Conservation (phyloP, 2,888 invertebrate species). For the Caradrina clavipalpis region DNA sequence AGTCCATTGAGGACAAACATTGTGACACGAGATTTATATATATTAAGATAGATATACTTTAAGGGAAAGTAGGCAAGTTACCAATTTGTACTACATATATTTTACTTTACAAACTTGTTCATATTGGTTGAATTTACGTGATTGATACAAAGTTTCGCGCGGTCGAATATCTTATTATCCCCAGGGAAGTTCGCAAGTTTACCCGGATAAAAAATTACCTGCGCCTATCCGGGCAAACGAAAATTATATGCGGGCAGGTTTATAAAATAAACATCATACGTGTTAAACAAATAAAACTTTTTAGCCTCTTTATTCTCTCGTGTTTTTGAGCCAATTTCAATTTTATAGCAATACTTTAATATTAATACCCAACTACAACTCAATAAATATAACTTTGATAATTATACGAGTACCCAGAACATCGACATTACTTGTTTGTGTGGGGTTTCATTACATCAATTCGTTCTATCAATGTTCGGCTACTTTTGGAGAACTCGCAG, state of each 20-base stretch:
- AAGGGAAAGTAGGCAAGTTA: not conserved
- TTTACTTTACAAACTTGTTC: conserved; percentile 34
- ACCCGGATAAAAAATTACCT: conserved; percentile 50
- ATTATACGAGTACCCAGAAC: too few species aligned
- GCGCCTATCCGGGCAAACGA: conserved; percentile 15
- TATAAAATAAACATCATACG: conserved; percentile 60
- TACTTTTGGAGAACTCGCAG: too few species aligned
- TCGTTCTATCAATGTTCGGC: too few species aligned
- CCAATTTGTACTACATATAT: conserved; percentile 26
- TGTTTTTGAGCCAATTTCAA: too few species aligned
- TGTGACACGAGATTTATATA: too few species aligned
- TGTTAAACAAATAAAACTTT: conserved; percentile 44
- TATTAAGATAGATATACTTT: not conserved
- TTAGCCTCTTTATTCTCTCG: conserved; percentile 23
- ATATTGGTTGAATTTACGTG: conserved; percentile 37
- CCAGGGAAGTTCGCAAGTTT: conserved; percentile 54
- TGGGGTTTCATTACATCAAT: too few species aligned
- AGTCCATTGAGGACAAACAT: too few species aligned
- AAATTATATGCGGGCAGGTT: conserved; percentile 48
- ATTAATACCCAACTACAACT: too few species aligned
- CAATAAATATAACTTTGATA: too few species aligned
- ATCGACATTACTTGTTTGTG: too few species aligned
- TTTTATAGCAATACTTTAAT: too few species aligned
- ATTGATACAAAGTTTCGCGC: conserved; percentile 51
- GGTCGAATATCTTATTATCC: conserved; percentile 52